phyloP scores from a whole-genome alignment of 2,888 invertebrate species.

The Esperia sulphurella region DNA sequence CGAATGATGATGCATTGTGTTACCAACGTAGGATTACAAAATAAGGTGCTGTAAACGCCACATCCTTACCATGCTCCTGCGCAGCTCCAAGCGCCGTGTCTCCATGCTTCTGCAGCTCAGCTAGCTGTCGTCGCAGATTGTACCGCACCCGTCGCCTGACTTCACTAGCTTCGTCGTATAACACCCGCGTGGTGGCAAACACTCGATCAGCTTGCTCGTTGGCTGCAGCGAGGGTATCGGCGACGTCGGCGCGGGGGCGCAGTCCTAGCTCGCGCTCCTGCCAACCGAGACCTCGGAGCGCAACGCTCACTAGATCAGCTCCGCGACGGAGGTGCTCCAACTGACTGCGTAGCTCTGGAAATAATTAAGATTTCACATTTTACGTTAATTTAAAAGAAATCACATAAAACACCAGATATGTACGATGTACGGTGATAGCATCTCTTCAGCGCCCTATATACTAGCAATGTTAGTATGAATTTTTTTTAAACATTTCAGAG shows the following conservation, averaged over 20 bases:
- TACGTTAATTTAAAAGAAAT: too few species aligned
- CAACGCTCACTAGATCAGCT: conserved; percentile 56
- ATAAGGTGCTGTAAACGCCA: too few species aligned
- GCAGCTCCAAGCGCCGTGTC: conserved; percentile 85
- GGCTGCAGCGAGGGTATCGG: conserved; percentile 27
- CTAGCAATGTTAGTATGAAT: too few species aligned
- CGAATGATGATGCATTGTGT: too few species aligned
- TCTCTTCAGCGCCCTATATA: too few species aligned
- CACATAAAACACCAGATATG: too few species aligned
- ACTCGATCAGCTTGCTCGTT: conserved; percentile 56
- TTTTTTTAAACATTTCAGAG: too few species aligned
- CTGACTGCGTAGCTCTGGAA: conserved; percentile 41
- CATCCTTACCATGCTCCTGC: conserved; percentile 81
- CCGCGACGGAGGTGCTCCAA: conserved; percentile 52
- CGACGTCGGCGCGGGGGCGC: conserved; percentile 34
- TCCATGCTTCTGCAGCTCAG: conserved; percentile 80
- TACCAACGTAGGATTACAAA: too few species aligned
- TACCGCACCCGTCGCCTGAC: conserved; percentile 69
- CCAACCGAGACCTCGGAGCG: conserved; percentile 66
- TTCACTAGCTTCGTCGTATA: conserved; percentile 71
- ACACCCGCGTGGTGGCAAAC: conserved; percentile 55
- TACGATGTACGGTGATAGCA: too few species aligned
- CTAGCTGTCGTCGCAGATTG: conserved; percentile 69
- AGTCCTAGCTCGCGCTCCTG: conserved; percentile 54
- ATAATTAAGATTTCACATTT: too few species aligned